A percentile compares a stretch with the other conserved stretches of the same genome.
Conservation (phyloP, 2,797 vertebrate genomes). For the Oceanodroma leucorhoa region DNA sequence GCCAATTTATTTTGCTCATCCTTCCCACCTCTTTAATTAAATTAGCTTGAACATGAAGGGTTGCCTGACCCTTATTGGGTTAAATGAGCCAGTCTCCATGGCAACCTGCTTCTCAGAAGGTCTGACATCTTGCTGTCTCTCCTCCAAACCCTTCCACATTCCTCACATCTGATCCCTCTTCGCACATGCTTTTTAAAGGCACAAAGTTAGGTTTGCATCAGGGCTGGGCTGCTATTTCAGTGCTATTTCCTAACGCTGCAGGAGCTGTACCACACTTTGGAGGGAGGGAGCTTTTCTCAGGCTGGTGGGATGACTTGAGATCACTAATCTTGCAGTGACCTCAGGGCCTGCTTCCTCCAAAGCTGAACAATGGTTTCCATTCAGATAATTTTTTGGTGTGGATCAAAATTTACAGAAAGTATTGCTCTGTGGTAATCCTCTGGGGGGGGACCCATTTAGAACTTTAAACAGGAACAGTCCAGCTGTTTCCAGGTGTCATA, state of each 20-base stretch:
- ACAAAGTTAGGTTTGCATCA: background rate
- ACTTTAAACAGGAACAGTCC: background rate
- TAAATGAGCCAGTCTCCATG: constrained; percentile 39
- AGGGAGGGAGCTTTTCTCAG: background rate
- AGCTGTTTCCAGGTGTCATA: background rate
- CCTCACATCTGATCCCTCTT: background rate
- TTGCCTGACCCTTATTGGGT: constrained; percentile 41
- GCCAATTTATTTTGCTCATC: background rate
- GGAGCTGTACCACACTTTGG: background rate
- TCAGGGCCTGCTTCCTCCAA: background rate
- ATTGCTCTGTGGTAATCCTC: background rate
- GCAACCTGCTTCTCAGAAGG: constrained; percentile 11
- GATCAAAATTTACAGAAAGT: background rate
- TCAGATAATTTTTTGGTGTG: background rate
- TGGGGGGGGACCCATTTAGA: background rate
- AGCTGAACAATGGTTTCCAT: background rate
- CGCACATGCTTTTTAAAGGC: background rate
- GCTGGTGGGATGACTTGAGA: background rate
- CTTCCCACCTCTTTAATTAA: constrained; percentile 14
- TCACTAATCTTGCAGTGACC: accelerated
- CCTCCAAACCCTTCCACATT: background rate
- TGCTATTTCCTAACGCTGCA: background rate
- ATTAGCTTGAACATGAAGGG: background rate
- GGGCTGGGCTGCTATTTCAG: background rate
- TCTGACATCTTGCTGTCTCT: background rate